A percentile compares a stretch with the other conserved stretches of the same genome.
Conservation (phyloP, 2,113 vertebrate species). For the Nicator chloris region DNA sequence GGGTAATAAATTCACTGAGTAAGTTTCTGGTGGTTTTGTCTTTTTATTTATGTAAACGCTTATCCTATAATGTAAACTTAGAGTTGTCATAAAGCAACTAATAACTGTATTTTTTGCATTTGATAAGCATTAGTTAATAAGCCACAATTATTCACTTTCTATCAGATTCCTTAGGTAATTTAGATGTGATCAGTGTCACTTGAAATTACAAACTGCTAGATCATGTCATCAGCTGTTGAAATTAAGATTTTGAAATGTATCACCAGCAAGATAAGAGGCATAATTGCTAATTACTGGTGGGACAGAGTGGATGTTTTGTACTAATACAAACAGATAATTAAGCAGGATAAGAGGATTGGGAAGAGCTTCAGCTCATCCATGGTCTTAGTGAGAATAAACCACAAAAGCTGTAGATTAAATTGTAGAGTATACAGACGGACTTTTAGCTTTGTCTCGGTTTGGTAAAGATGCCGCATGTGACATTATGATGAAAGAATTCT, state of each 20-base stretch:
- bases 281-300: conserved; percentile 30
- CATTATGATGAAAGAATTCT: neutral
- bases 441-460: neutral
- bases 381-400: conserved; percentile 10
- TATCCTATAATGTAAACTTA: neutral
- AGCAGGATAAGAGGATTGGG: conserved; percentile 23
- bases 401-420: neutral
- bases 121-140: neutral
- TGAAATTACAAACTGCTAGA: neutral
- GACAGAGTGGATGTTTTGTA: neutral
- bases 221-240: neutral
- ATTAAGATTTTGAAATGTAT: neutral
- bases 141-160: neutral
- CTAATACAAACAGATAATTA: conserved; percentile 47
- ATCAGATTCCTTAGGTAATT: neutral
- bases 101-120: neutral
- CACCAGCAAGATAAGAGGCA: neutral
- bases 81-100: neutral
- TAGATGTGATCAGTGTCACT: neutral
- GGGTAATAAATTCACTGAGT: neutral
- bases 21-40: neutral
- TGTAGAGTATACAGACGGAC: neutral
- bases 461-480: neutral
- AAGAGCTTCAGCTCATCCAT: conserved; percentile 23
- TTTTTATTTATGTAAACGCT: neutral